Evolutionary conservation across 2,113 vertebrate genomes (phyloP).

Genomic region (Phocoena phocoena): DNA sequence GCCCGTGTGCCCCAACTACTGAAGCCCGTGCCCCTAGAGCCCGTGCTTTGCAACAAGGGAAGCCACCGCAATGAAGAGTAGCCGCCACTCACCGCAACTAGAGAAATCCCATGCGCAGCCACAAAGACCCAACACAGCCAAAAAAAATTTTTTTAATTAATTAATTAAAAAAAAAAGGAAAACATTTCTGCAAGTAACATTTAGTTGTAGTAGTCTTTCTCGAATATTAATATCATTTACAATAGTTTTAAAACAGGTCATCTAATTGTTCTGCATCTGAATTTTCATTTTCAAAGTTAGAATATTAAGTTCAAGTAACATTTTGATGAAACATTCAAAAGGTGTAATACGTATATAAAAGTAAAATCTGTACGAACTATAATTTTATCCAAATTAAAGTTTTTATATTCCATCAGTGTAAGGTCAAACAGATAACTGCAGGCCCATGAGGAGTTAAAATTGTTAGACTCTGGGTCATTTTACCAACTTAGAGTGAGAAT

Average conservation of each 20-base stretch:
- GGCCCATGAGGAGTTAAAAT: not conserved
- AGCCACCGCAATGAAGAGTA: too few species aligned
- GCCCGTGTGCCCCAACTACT: too few species aligned
- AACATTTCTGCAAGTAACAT: not conserved
- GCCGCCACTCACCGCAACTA: rapidly evolving
- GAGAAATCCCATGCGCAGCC: too few species aligned
- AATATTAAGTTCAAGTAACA: not conserved
- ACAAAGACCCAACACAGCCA: too few species aligned
- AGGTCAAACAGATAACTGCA: not conserved
- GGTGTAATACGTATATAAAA: not conserved
- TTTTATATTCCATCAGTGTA: not conserved
- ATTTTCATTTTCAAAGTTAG: not conserved
- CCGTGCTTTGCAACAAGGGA: too few species aligned
- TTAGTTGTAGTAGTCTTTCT: not conserved
- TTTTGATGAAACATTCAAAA: not conserved
- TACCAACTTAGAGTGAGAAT: not conserved
- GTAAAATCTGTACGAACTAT: not conserved
- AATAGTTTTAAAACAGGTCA: not conserved
- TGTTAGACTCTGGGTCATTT: not conserved
- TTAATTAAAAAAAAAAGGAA: not conserved
- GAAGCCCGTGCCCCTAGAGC: too few species aligned
- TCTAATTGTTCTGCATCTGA: not conserved
- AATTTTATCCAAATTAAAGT: not conserved
- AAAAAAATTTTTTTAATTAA: too few species aligned
- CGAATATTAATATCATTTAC: not conserved